phyloP scores from a whole-genome alignment of 2,113 vertebrate species.

The Rhinoptilus africanus region DNA sequence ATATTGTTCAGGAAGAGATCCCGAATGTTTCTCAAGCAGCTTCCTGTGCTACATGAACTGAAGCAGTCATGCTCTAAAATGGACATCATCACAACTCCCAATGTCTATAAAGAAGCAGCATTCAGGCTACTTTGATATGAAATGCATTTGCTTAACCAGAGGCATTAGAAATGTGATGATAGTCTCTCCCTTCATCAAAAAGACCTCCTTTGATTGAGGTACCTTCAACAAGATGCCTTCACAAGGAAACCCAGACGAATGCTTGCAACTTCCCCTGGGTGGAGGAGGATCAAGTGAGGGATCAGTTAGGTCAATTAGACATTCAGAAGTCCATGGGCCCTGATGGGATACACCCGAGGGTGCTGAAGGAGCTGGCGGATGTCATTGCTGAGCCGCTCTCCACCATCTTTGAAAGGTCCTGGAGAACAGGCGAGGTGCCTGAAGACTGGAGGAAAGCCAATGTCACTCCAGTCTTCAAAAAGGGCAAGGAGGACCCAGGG shows the following conservation, averaged over 20 bases:
- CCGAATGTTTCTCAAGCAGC: background rate
- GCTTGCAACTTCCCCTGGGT: no score
- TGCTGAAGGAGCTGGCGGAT: no score
- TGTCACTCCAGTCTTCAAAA: no score
- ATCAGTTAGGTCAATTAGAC: no score
- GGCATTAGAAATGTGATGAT: background rate
- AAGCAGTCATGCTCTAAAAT: background rate
- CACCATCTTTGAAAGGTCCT: no score
- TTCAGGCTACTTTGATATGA: background rate
- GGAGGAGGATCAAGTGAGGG: no score
- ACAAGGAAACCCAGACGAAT: background rate
- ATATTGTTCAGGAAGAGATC: background rate
- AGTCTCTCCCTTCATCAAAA: background rate
- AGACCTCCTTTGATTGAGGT: background rate
- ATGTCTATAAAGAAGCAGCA: background rate
- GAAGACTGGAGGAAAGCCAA: no score
- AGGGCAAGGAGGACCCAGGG: no score
- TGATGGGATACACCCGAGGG: no score
- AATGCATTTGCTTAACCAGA: background rate
- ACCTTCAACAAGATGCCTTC: background rate
- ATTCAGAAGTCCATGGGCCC: no score
- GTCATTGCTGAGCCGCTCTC: no score
- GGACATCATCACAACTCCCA: background rate
- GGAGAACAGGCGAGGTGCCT: no score
- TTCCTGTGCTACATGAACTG: background rate